Evolutionary conservation across 2,888 invertebrate species (phyloP).

Genomic region (Ormyrus pomaceus): DNA sequence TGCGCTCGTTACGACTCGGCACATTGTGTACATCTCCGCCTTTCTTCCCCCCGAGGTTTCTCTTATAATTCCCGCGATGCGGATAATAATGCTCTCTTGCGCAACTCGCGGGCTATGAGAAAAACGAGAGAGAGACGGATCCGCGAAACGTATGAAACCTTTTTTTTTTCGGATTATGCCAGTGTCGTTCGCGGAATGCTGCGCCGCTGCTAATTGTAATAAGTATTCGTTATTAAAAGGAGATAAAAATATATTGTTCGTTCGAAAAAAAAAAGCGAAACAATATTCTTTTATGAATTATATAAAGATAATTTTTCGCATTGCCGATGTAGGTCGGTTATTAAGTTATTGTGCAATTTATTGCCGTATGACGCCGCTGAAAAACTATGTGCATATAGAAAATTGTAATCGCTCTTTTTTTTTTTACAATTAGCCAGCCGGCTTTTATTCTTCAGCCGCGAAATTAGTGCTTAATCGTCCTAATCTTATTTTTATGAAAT

Average conservation of each 20-base stretch:
- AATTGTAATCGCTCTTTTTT: constrained; percentile 28
- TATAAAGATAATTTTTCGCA: constrained; percentile 35
- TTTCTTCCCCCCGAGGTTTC: background rate
- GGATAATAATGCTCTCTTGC: background rate
- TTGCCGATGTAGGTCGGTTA: constrained; percentile 44
- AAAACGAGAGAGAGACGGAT: no score
- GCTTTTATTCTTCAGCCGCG: background rate
- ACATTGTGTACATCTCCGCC: background rate
- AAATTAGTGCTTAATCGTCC: constrained; percentile 30
- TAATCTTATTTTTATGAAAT: constrained; percentile 32
- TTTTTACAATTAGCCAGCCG: background rate
- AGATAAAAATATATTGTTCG: constrained; percentile 5
- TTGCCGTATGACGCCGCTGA: constrained; percentile 8
- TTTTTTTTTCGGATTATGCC: background rate
- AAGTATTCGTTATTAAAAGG: background rate
- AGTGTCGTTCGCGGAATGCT: background rate
- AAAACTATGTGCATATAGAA: constrained; percentile 4
- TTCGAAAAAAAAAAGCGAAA: background rate
- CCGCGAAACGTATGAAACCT: background rate
- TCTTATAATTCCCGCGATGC: background rate
- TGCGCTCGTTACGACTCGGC: background rate
- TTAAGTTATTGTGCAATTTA: constrained; percentile 47
- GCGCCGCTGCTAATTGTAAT: no score
- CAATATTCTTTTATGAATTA: constrained; percentile 13
- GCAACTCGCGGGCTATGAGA: no score